Base-by-base conservation (phyloP, 2,113 vertebrate species). In the Puffinus mauretanicus region DNA sequence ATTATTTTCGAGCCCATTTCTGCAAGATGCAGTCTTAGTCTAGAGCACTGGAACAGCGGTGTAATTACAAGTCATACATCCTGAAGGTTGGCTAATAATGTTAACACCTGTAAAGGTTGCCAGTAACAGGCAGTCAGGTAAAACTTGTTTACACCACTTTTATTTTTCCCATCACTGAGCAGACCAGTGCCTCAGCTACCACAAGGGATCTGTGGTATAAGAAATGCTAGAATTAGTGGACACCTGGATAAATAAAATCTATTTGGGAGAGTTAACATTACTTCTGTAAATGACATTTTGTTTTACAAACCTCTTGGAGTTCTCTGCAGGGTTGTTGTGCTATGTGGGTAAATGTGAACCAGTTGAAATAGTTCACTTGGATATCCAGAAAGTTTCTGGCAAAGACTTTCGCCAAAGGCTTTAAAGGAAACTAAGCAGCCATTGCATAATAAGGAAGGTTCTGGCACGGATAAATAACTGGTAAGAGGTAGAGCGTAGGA, bases 201-300 rank as follows among this genome's bases (percentile, higher is more conserved):
- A 80, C 78, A 87, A 77, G 51, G 42, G 32, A 90, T 64, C 19
- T 93, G 84, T 80, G 84, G 80, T 65, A 84, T 46, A 91, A 93
- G 57, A 87, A 93, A 93, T 65, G 40, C 49, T 92, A 87, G 80
- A 84, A 96, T 94, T 96, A 96, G 87, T n/a, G 90, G 94, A 95
- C 78, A 94, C 40, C 52, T 96, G 90, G 21, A 80, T 90, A 96
- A 96, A 96, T 76, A 96, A 79, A 82, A 87, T 61, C 73, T 87
- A 64, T 93, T 71, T 96, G 81, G 51, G 52, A 86, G 47, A 78
- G 80, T 89, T 83, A 96, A 86, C 72, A 94, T 9, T 10, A 69
- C 57, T 93, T 80, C 70, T 69, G 27, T 67, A 47, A 93, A 96
- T 26, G 20, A 82, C 5, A 1, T 90, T 89, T 85, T 93, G 65